A percentile compares a stretch with the other conserved stretches of the same genome.
Conservation (phyloP, 2,797 vertebrate species). For the Ctenochaetus hawaiiensis region DNA sequence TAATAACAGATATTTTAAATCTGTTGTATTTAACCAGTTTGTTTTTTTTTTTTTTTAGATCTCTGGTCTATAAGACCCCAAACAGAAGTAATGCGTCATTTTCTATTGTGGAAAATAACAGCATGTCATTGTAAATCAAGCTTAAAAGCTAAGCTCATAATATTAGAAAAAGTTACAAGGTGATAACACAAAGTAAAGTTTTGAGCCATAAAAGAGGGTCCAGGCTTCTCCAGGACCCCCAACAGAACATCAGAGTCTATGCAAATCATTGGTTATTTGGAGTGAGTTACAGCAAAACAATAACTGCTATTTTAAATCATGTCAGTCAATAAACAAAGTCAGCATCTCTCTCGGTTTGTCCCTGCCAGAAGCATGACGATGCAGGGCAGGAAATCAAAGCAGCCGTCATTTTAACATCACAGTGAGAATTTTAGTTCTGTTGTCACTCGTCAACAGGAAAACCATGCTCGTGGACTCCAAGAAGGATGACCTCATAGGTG, state of each 20-base stretch:
- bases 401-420: slow-evolving; percentile 34
- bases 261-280: neutral
- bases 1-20: neutral
- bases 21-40: too few relatives aligned
- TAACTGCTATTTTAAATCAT: slow-evolving; percentile 15
- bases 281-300: slow-evolving; percentile 5
- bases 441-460: slow-evolving; percentile 53
- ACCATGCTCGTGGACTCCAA: slow-evolving; percentile 44
- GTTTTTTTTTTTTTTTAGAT: too few relatives aligned
- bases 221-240: neutral
- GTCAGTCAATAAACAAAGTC: slow-evolving; percentile 6
- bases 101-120: neutral
- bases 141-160: neutral
- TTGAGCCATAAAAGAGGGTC: neutral
- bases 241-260: neutral
- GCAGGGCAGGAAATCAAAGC: slow-evolving; percentile 29
- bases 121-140: neutral
- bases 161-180: neutral
- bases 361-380: neutral
- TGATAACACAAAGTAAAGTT: neutral
- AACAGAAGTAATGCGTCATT: neutral
- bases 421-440: slow-evolving; percentile 30
- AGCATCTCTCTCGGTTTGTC: neutral
- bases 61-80: neutral
- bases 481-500: slow-evolving; percentile 69